Evolutionary conservation across 1,140 invertebrate genomes (phyloP).

Genomic region (Anadara kagoshimensis): DNA sequence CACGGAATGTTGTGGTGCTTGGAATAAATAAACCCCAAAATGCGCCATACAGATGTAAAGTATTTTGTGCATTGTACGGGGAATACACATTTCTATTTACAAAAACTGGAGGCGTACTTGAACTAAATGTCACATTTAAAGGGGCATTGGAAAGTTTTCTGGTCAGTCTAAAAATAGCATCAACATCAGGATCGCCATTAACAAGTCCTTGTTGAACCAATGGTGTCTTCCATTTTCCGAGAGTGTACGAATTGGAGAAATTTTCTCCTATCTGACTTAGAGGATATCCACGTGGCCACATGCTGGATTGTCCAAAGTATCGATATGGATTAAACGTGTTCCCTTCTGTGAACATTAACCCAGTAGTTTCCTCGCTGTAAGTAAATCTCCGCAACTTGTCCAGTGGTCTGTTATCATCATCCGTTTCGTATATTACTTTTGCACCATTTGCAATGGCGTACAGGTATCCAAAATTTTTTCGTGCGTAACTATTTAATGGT

Average conservation of each 20-base stretch:
- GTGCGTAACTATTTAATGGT: constrained; percentile 20
- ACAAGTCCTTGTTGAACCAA: constrained; percentile 1
- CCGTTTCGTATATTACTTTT: constrained; percentile 22
- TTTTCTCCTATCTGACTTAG: not conserved
- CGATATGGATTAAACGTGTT: too few relatives aligned
- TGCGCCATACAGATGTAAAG: constrained; percentile 5
- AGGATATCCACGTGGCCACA: too few relatives aligned
- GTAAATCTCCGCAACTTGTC: not conserved
- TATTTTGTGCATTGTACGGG: constrained; percentile 32
- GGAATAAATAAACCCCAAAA: constrained; percentile 16
- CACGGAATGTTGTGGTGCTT: constrained; percentile 14
- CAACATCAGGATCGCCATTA: constrained; percentile 29
- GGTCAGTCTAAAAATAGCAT: constrained; percentile 30
- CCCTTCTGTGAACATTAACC: not conserved
- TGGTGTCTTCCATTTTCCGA: too few relatives aligned
- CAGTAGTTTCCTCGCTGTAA: too few relatives aligned
- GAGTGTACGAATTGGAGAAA: too few relatives aligned
- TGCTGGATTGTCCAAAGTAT: too few relatives aligned
- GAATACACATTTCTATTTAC: constrained; percentile 12
- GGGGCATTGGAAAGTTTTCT: not conserved
- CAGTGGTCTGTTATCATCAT: constrained; percentile 22
- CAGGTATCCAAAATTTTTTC: constrained; percentile 28
- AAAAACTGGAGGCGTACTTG: not conserved
- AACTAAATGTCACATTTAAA: constrained; percentile 6
- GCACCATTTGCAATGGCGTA: constrained; percentile 29